Evolutionary conservation across 2,888 invertebrate species (phyloP), one percentile per base, ranked within the genome.

Genomic region (Trissonchulus sp.): DNA sequence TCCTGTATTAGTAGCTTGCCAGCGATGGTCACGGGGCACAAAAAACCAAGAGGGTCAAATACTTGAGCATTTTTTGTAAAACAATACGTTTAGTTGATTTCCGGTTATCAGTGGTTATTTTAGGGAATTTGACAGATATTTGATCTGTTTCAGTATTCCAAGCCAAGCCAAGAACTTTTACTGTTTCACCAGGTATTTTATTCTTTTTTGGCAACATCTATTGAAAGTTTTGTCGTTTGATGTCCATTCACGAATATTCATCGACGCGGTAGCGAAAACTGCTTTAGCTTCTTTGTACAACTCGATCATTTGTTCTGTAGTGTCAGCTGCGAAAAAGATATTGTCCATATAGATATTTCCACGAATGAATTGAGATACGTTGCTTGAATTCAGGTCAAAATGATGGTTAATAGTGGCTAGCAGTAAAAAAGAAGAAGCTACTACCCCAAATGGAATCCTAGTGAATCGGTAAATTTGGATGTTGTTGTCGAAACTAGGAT

Each of bases 381-480:
- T 28, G 15, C 8, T 31, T 8, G 30, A 28, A 15, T 31, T 18
- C 8, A 18, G 15, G 30, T 65, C 71, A 3, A 69, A 63, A 48
- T 77, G 77, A 15, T 69, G 35, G 15, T 74, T 62, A 23, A 81
- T 76, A 0, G 78, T 68, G 0, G 71, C 74, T 1, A 65, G 73
- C 8, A 80, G 76, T 23, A 79, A 37, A 63, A 74, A 79, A 0
- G 80, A 80, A 3, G 72, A 68, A 0, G 68, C 62, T 1, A 37
- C 73, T 0, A 79, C 65, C 8, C 80, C 80, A 37, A 80, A 80
- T 2, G 80, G 79, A 0, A 81, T 63, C 2, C 78, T 23, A 1
- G 63, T 48, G 76, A 80, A 81, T 15, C 80, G 75, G 1, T 74
- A 73, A 0, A 63, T 35, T 8, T 62, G 30, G 1, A 80, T 62